These are phyloP conservation scores for Escarpia spicata DNA, from an alignment of 2,888 invertebrate species.

Conservation along the genomic window DNA sequence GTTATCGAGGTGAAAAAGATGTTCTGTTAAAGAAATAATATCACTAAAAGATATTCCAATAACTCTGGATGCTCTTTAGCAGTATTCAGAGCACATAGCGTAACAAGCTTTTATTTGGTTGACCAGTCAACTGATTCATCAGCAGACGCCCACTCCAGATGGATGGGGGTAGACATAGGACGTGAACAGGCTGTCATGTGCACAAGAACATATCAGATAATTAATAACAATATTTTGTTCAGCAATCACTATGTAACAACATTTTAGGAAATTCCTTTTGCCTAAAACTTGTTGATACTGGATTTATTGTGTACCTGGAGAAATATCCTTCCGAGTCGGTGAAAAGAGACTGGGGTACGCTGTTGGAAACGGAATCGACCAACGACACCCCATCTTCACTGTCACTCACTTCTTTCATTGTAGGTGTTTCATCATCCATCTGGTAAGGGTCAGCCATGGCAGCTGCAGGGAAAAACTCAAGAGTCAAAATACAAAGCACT, in stretches of 20 bases:
- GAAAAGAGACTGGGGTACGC: not conserved
- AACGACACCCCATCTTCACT: not conserved
- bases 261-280: not conserved
- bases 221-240: too few relatives aligned
- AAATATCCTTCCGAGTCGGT: constrained; percentile 1
- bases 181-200: too few relatives aligned
- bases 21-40: too few relatives aligned
- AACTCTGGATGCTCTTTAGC: too few relatives aligned
- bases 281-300: not conserved
- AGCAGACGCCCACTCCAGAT: too few relatives aligned
- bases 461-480: not conserved
- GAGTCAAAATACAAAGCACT: not conserved
- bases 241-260: not conserved
- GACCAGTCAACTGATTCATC: too few relatives aligned
- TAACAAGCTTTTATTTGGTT: too few relatives aligned
- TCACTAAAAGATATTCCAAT: too few relatives aligned
- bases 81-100: too few relatives aligned
- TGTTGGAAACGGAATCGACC: not conserved
- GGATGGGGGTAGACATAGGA: too few relatives aligned
- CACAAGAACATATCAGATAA: too few relatives aligned
- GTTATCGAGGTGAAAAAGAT: too few relatives aligned
- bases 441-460: not conserved
- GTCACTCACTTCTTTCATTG: not conserved
- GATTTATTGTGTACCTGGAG: not conserved
- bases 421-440: not conserved